A percentile compares a stretch with the other conserved stretches of the same genome.
phyloP scores from a whole-genome alignment of 1,140 invertebrate species.

The Drosophila triauraria region DNA sequence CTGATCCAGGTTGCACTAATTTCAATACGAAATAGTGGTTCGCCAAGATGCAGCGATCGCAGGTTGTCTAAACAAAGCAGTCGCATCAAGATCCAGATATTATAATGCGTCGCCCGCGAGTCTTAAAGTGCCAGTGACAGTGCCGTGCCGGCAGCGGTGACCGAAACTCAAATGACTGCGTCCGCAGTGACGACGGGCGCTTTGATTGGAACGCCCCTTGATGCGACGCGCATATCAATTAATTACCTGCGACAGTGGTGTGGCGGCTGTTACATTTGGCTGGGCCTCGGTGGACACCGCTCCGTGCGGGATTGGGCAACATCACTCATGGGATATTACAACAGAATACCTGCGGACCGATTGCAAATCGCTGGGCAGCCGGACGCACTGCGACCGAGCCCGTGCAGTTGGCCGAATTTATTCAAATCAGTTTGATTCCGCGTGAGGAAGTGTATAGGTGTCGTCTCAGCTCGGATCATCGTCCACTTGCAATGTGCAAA shows the following conservation, averaged over 20 bases:
- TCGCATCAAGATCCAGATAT: slow-evolving; percentile 51
- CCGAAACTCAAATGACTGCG: slow-evolving; percentile 14
- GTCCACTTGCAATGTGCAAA: slow-evolving; percentile 68
- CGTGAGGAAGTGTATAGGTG: slow-evolving; percentile 56
- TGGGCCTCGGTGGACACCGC: slow-evolving; percentile 32
- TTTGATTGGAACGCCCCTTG: slow-evolving; percentile 43
- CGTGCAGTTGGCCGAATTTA: slow-evolving; percentile 66
- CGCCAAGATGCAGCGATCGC: slow-evolving; percentile 23
- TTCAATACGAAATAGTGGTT: slow-evolving; percentile 17
- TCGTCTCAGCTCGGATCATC: slow-evolving; percentile 29
- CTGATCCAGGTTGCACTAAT: slow-evolving; percentile 4
- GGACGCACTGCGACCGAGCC: slow-evolving; percentile 17
- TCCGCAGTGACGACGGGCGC: slow-evolving; percentile 24
- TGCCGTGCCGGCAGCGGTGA: slow-evolving; percentile 14
- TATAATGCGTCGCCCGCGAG: slow-evolving; percentile 20
- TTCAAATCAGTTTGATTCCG: slow-evolving; percentile 76
- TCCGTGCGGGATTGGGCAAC: slow-evolving; percentile 58
- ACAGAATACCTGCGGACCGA: slow-evolving; percentile 73
- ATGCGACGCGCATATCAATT: slow-evolving; percentile 72
- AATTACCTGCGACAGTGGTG: slow-evolving; percentile 49
- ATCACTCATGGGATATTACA: slow-evolving; percentile 55
- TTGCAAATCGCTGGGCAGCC: slow-evolving; percentile 61
- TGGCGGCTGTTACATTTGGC: slow-evolving; percentile 59
- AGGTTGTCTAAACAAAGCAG: slow-evolving; percentile 40
- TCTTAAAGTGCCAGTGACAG: slow-evolving; percentile 19